Percentiles rank a stretch among this genome's conserved stretches.
Conservation (phyloP, 2,113 vertebrate genomes). For the Sciurus niger region DNA sequence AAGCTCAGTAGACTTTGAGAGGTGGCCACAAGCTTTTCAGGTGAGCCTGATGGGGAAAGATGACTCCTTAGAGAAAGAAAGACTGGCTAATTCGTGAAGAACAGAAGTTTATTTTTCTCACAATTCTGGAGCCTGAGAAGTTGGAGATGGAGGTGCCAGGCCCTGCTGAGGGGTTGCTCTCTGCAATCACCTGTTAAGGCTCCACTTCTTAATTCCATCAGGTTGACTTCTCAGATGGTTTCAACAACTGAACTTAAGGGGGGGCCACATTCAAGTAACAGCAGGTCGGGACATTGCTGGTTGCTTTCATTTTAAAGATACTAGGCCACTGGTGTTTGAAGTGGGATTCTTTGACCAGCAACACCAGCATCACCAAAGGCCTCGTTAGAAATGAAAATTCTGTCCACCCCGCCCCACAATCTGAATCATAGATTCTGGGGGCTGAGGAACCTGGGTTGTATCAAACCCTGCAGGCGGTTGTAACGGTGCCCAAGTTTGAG, state of each 20-base stretch:
- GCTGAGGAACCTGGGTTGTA: not conserved
- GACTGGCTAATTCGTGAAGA: not conserved
- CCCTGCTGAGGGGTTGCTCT: no score
- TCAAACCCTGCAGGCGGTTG: not conserved
- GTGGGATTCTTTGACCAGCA: not conserved
- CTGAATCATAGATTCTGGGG: not conserved
- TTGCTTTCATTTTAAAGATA: not conserved
- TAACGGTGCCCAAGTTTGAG: not conserved
- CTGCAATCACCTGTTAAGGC: not conserved
- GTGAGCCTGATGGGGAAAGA: not conserved
- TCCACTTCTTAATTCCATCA: no score
- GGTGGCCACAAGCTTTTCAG: not conserved
- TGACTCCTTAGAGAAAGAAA: not conserved
- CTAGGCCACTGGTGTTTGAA: not conserved
- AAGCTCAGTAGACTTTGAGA: not conserved
- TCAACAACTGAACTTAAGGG: not conserved
- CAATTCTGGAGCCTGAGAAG: not conserved
- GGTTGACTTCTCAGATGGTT: not conserved
- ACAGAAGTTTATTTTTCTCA: not conserved
- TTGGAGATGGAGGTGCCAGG: not conserved
- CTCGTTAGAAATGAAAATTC: not conserved
- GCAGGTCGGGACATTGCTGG: not conserved
- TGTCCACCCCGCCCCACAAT: accelerated
- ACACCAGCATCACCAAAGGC: no score
- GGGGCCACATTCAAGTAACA: not conserved